phyloP scores from a whole-genome alignment of 2,113 vertebrate species.

The Daphoenositta chrysoptera region DNA sequence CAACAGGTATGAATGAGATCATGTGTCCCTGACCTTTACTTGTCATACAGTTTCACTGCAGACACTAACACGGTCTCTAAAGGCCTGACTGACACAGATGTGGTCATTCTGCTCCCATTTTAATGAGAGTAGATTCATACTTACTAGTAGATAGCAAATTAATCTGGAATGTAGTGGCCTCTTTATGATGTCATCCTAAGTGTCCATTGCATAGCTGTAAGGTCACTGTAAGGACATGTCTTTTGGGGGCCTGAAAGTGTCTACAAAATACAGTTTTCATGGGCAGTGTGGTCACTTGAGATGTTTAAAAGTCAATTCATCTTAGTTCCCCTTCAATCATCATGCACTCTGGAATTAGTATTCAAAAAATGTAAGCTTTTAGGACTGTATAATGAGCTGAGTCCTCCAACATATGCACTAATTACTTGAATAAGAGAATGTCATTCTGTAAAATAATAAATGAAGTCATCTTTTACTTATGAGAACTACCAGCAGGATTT shows the following conservation, averaged over 20 bases:
- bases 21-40: neutral
- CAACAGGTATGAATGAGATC: neutral
- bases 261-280: neutral
- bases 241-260: neutral
- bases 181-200: neutral
- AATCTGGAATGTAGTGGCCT: neutral
- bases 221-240: neutral
- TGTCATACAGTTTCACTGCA: neutral
- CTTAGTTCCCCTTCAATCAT: neutral
- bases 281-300: neutral
- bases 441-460: conserved; percentile 54
- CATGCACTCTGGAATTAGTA: neutral
- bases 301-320: neutral
- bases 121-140: neutral
- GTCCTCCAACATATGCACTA: neutral
- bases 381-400: neutral
- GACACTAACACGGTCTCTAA: neutral
- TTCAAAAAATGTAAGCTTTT: conserved; percentile 11
- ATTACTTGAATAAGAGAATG: conserved; percentile 31
- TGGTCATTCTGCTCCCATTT: neutral
- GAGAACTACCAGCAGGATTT: conserved; percentile 35
- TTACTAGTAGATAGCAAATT: neutral
- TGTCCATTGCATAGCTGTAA: neutral
- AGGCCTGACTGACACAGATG: neutral
- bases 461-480: conserved; percentile 44